phyloP scores from a whole-genome alignment of 64 coral and sea anemone species.

The Stylophora pistillata region DNA sequence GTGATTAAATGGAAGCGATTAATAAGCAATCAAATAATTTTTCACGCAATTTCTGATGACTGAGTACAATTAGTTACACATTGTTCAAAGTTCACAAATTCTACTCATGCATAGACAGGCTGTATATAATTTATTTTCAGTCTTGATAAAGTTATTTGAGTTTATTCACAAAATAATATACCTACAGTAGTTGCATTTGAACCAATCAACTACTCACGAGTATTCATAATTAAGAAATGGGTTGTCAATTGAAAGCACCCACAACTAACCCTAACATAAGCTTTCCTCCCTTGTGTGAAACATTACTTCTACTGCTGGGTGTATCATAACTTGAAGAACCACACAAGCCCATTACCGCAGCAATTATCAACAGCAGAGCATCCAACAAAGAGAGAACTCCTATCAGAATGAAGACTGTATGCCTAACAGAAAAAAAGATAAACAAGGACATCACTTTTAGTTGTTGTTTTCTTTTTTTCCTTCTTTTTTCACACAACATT shows the following conservation, averaged over 20 bases:
- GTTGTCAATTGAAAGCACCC: background rate
- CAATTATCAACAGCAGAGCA: slow-evolving; percentile 20
- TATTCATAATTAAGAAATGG: background rate
- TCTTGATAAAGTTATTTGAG: no score
- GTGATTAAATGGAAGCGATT: no score
- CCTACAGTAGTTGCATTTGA: no score
- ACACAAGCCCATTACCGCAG: slow-evolving; percentile 35
- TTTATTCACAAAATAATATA: no score
- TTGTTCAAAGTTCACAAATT: no score
- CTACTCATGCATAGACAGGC: no score
- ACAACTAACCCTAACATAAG: slow-evolving; percentile 50
- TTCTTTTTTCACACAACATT: no score
- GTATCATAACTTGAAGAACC: slow-evolving; percentile 49
- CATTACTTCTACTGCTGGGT: slow-evolving; percentile 44
- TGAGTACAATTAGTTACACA: no score
- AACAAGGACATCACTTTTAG: background rate
- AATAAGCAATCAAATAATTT: no score
- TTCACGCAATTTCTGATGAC: no score
- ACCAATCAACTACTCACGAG: no score
- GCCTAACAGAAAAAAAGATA: background rate
- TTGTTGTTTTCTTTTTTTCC: background rate
- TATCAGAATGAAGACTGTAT: slow-evolving; percentile 26
- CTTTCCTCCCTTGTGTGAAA: slow-evolving; percentile 40
- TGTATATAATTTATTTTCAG: no score
- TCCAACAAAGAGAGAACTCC: slow-evolving; percentile 12